phyloP scores from a whole-genome alignment of 2,797 vertebrate genomes.

The Trachurus trachurus region DNA sequence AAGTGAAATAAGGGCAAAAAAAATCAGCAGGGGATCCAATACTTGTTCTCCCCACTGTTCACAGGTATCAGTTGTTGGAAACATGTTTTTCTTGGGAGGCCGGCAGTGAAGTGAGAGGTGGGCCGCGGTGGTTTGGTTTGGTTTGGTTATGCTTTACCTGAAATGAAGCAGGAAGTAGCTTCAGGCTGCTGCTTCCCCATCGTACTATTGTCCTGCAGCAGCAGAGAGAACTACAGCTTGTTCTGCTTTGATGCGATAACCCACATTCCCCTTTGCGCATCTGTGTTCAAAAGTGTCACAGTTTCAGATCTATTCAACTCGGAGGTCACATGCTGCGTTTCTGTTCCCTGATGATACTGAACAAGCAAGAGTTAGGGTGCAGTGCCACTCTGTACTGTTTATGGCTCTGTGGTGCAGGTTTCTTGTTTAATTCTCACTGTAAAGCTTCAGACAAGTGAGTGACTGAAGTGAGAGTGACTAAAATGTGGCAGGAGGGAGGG shows the following conservation, averaged over 20 bases:
- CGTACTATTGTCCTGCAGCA: conserved; percentile 46
- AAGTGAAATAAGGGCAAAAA: too few relatives aligned
- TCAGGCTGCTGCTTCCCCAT: conserved; percentile 66
- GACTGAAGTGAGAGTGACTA: background rate
- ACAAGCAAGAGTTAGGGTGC: background rate
- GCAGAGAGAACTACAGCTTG: conserved; percentile 47
- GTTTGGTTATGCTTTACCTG: conserved; percentile 46
- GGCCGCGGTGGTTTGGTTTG: conserved; percentile 14
- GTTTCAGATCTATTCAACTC: conserved; percentile 51
- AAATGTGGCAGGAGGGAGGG: background rate
- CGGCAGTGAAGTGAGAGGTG: conserved; percentile 53
- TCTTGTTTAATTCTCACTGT: background rate
- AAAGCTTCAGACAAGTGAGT: background rate
- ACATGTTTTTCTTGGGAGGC: background rate
- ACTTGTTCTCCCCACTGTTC: too few relatives aligned
- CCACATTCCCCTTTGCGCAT: background rate
- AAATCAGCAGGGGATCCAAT: too few relatives aligned
- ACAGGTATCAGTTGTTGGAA: background rate
- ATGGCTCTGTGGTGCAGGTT: rapidly evolving
- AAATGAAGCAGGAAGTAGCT: conserved; percentile 68
- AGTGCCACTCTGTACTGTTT: background rate
- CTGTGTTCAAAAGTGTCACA: background rate
- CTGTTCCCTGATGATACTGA: conserved; percentile 52
- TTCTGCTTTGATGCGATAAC: conserved; percentile 43
- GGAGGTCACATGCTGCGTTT: conserved; percentile 45